Evolutionary conservation across 1,140 invertebrate genomes (phyloP), one percentile per base, ranked within the genome.

Genomic region (Drosophila ogumai): DNA sequence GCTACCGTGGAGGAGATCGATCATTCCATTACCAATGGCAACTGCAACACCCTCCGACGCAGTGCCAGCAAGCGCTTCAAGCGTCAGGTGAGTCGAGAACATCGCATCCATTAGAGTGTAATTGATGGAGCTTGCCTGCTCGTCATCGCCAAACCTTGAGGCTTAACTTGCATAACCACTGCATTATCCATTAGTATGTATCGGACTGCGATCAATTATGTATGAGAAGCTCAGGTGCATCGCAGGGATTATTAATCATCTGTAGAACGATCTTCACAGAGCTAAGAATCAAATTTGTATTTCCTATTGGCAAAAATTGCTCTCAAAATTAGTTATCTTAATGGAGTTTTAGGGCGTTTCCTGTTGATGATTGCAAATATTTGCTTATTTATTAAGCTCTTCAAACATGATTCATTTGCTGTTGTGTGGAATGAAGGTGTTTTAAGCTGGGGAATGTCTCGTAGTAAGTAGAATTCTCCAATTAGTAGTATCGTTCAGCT

Each of bases 41-140:
- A 92, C 52, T 94, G 96, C 57, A 96, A 96, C 44, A 98, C 96
- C 3, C 94, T 98, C 60, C 95, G 96, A 66, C 94, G 97, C 58
- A 97, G 96, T 67, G 97, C 96, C 40, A 96, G 96, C 91, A 93
- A 95, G 76, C 93, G 96, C 75, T 96, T 96, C 92, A 95, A 95
- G 84, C 94, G 93, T 65, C 94, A 94, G 67, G 94, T 95, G 60
- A 95, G 94, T 69, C 58, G 28, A 15, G 52, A 43, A 61, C 19
- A 43, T 60, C 17, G 49, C 60, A 36, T 66, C 28, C 47, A 66
- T 54, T 47, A 28, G 44, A 13, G 1, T 46, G 15, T 12, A 47
- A 86, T 88, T 88, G 72, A 82, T 86, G 58, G 58, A 43, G 25
- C 32, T 43, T 54, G n/a, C 19, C 32, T n/a, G 38, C 38, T 25